Conservation (phyloP, 2,797 vertebrate species). For the Leucoraja ocellata region DNA sequence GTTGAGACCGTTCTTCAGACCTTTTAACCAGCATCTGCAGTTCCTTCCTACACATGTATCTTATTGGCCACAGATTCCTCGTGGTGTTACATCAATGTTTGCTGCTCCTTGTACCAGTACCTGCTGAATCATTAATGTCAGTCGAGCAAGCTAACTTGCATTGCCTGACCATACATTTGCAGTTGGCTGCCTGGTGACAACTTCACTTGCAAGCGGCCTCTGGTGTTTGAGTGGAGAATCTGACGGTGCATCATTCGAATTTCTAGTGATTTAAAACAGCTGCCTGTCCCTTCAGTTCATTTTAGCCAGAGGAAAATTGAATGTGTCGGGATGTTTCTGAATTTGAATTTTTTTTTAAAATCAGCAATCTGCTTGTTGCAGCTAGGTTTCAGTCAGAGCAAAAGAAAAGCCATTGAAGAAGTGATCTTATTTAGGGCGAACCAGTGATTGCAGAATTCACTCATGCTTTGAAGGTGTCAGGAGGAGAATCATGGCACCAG, state of each 20-base stretch:
- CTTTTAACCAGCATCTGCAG: too few relatives aligned
- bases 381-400: neutral
- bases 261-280: neutral
- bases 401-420: neutral
- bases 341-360: constrained; percentile 6
- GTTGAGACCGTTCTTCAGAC: too few relatives aligned
- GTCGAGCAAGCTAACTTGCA: neutral
- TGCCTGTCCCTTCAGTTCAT: neutral
- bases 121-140: neutral
- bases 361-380: neutral
- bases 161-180: neutral
- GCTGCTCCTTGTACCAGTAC: neutral
- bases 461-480: neutral
- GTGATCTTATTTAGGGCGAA: too few relatives aligned
- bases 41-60: neutral
- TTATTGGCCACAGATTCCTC: neutral
- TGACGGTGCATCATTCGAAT: neutral
- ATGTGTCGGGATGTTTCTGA: neutral
- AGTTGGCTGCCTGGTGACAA: neutral
- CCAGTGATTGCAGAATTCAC: neutral
- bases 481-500: neutral
- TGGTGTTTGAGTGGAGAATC: neutral
- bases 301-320: neutral
- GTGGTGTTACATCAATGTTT: neutral
- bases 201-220: neutral